phyloP scores from a whole-genome alignment of 2,888 invertebrate species.

The Ephialtes manifestator region DNA sequence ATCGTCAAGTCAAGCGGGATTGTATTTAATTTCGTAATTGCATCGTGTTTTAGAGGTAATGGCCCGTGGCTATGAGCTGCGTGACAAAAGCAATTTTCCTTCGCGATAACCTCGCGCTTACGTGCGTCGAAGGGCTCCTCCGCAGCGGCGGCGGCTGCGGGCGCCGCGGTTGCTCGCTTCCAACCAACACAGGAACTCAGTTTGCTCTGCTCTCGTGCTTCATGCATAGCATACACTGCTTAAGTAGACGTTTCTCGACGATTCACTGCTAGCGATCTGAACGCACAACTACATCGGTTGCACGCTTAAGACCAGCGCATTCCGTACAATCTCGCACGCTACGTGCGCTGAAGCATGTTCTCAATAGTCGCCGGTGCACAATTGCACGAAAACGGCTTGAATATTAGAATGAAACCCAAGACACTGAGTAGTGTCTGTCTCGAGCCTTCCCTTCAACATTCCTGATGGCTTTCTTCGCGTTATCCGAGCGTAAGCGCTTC shows the following conservation, averaged over 20 bases:
- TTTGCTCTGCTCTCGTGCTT: slow-evolving; percentile 20
- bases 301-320: slow-evolving; percentile 34
- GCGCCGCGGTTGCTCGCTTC: slow-evolving; percentile 40
- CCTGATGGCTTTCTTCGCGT: slow-evolving; percentile 13
- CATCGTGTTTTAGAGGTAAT: slow-evolving; percentile 72
- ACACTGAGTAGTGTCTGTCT: slow-evolving; percentile 34
- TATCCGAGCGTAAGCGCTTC: slow-evolving; percentile 1
- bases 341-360: neutral
- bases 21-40: slow-evolving; percentile 75
- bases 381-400: slow-evolving; percentile 39
- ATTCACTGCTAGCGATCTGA: slow-evolving; percentile 23
- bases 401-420: slow-evolving; percentile 50
- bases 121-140: slow-evolving; percentile 58
- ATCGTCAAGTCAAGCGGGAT: slow-evolving; percentile 14
- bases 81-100: slow-evolving; percentile 76
- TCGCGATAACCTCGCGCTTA: slow-evolving; percentile 69
- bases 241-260: slow-evolving; percentile 46
- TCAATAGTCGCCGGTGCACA: slow-evolving; percentile 37
- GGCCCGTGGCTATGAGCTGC: slow-evolving; percentile 68
- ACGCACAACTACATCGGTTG: slow-evolving; percentile 6
- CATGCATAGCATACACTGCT: neutral
- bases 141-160: slow-evolving; percentile 35
- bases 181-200: slow-evolving; percentile 24
- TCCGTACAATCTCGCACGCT: slow-evolving; percentile 53
- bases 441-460: slow-evolving; percentile 25